phyloP scores from a whole-genome alignment of 2,797 vertebrate genomes.

The Poeciliopsis turneri region DNA sequence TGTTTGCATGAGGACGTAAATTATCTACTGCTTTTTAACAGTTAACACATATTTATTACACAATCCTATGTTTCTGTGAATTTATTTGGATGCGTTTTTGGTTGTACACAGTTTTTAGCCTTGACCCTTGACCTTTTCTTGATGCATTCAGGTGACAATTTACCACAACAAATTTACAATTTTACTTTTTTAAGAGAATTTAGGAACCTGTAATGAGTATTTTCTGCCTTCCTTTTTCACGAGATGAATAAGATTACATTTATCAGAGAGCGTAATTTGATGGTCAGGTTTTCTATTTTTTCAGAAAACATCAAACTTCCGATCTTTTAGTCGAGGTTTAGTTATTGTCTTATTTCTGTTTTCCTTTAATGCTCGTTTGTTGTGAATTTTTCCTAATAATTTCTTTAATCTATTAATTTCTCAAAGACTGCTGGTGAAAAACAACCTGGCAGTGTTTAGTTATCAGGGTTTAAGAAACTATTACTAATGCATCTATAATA shows the following conservation, averaged over 20 bases:
- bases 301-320: neutral
- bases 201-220: neutral
- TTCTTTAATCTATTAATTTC: neutral
- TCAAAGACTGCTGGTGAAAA: neutral
- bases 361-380: neutral
- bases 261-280: neutral
- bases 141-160: neutral
- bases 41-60: neutral
- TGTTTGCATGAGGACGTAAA: neutral
- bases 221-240: neutral
- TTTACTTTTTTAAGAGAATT: neutral
- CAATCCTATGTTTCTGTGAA: neutral
- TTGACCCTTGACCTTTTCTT: neutral
- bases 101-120: neutral
- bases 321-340: neutral
- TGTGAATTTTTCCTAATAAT: neutral
- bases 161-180: no score
- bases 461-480: no score
- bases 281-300: neutral
- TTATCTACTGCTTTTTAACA: neutral
- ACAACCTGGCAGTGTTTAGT: neutral
- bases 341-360: neutral
- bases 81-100: neutral
- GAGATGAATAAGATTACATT: neutral
- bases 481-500: neutral